These are phyloP conservation scores for Xanthorhoe spadicearia DNA, from an alignment of 2,888 invertebrate species.

Conservation along the genomic window DNA sequence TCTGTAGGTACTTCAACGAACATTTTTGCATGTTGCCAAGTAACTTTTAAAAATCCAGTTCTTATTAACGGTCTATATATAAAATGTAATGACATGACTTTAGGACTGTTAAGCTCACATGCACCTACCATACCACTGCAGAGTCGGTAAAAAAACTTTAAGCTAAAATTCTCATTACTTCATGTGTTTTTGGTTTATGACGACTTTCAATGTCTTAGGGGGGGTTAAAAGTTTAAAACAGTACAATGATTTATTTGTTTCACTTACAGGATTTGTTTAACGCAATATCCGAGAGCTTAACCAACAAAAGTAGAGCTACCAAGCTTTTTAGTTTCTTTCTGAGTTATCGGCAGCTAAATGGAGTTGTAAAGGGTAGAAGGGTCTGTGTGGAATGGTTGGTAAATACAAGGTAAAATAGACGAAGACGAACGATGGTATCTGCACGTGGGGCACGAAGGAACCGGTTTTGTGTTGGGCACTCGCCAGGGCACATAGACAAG, in stretches of 20 bases:
- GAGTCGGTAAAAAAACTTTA: neutral
- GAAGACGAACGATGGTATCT: slow-evolving; percentile 77
- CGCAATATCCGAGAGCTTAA: slow-evolving; percentile 21
- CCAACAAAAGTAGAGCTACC: slow-evolving; percentile 24
- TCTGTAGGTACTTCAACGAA: slow-evolving; percentile 5
- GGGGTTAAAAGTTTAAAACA: slow-evolving; percentile 28
- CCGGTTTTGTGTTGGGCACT: slow-evolving; percentile 61
- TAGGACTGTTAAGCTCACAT: neutral
- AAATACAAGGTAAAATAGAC: slow-evolving; percentile 69
- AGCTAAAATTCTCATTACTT: neutral
- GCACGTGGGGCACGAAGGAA: slow-evolving; percentile 71
- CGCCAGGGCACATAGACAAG: slow-evolving; percentile 14
- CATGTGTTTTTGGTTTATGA: neutral
- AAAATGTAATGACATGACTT: slow-evolving; percentile 1
- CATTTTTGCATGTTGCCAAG: slow-evolving; percentile 21
- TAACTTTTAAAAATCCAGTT: slow-evolving; percentile 6
- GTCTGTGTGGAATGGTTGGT: slow-evolving; percentile 45
- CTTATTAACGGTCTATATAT: neutral
- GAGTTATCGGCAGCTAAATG: slow-evolving; percentile 14
- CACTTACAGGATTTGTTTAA: slow-evolving; percentile 34
- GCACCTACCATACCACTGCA: neutral
- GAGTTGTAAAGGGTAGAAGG: slow-evolving; percentile 41
- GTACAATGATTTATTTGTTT: slow-evolving; percentile 36
- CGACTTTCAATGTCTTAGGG: neutral
- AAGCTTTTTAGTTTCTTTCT: slow-evolving; percentile 11